Evolutionary conservation across 2,113 vertebrate genomes (phyloP).

Genomic region (Hippocampus abdominalis): DNA sequence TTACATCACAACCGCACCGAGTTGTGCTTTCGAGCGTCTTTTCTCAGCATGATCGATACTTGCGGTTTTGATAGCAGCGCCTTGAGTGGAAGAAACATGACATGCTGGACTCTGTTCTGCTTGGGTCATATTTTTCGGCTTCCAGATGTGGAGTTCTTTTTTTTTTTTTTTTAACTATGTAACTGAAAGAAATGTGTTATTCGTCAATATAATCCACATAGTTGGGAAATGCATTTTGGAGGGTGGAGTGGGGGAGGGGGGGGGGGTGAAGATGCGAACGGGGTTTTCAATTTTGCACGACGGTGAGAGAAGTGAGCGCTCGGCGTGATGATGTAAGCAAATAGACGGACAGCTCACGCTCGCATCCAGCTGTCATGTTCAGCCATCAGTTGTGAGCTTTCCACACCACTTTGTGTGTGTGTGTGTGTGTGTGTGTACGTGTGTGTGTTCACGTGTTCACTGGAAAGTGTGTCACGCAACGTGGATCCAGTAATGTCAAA

Average conservation of each 20-base stretch:
- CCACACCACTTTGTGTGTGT: slow-evolving; percentile 49
- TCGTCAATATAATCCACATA: too few relatives aligned
- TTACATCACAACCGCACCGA: not conserved
- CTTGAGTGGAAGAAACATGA: too few relatives aligned
- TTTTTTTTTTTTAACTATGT: too few relatives aligned
- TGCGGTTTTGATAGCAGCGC: not conserved
- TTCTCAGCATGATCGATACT: not conserved
- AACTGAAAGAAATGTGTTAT: too few relatives aligned
- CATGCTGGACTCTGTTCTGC: too few relatives aligned
- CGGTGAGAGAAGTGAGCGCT: not conserved
- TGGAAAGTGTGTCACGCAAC: slow-evolving; percentile 56
- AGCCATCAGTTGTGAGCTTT: slow-evolving; percentile 34
- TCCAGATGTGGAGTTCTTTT: too few relatives aligned
- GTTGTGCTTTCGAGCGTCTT: not conserved
- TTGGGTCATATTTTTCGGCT: too few relatives aligned
- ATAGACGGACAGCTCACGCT: slow-evolving; percentile 30
- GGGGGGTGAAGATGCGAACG: not conserved
- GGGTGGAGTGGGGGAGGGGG: too few relatives aligned
- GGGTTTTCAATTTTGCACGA: not conserved
- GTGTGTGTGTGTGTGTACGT: slow-evolving; percentile 32
- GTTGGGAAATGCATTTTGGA: too few relatives aligned
- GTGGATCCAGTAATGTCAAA: slow-evolving; percentile 39
- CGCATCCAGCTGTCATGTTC: slow-evolving; percentile 39
- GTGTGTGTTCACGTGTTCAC: slow-evolving; percentile 31
- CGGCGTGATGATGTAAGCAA: slow-evolving; percentile 15